Conservation (phyloP, 2,113 vertebrate species). For the Anser brachyrhynchus region DNA sequence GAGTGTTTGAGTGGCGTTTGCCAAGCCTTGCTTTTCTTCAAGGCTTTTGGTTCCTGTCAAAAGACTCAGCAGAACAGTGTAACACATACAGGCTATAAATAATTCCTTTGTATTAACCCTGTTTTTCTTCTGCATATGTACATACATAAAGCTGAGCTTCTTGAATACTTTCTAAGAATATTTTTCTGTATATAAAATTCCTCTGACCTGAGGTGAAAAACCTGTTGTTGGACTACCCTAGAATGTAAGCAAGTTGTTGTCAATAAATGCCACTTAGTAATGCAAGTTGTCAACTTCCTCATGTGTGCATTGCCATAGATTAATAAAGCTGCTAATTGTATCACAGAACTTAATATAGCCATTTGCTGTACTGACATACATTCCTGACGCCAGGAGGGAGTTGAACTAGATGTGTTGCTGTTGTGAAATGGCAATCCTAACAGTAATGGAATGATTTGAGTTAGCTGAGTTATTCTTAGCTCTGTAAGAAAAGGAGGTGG, state of each 20-base stretch:
- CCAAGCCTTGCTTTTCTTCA: not conserved
- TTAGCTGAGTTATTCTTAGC: not conserved
- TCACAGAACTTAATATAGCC: not conserved
- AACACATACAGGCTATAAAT: not conserved
- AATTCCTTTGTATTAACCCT: not conserved
- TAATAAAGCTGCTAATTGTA: not conserved
- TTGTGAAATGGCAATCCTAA: not conserved
- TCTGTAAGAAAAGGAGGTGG: not conserved
- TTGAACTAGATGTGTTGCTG: not conserved
- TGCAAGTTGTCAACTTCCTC: not conserved
- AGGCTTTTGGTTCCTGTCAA: not conserved
- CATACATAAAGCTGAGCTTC: not conserved
- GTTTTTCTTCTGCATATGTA: not conserved
- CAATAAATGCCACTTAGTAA: not conserved
- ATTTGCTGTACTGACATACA: not conserved
- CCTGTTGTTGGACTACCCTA: not conserved
- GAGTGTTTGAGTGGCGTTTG: not conserved
- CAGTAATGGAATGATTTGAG: not conserved
- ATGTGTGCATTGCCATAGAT: not conserved
- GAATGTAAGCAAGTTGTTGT: not conserved
- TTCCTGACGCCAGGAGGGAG: not conserved
- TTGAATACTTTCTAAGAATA: not conserved
- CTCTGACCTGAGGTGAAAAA: not conserved
- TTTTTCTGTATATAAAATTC: not conserved
- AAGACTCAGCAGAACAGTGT: not conserved